Conservation (phyloP, 2,113 vertebrate genomes). For the Pseudonaja textilis region DNA sequence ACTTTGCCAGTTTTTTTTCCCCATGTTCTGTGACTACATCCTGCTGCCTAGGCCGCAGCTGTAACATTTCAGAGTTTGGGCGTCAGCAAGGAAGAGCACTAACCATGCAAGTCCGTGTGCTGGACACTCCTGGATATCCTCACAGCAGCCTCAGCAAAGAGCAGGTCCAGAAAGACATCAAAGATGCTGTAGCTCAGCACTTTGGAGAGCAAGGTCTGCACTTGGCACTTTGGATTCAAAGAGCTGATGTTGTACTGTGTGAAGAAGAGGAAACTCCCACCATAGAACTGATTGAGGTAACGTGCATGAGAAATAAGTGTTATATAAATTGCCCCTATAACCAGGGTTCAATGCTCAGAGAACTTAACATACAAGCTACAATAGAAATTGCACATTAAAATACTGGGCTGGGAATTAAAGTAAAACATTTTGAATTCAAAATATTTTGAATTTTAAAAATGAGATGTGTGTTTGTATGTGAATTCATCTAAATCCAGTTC, state of each 20-base stretch:
- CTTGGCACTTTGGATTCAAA: conserved; percentile 71
- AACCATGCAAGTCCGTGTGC: conserved; percentile 64
- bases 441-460: not conserved
- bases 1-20: conserved; percentile 68
- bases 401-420: not conserved
- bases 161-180: conserved; percentile 50
- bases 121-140: conserved; percentile 78
- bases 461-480: not conserved
- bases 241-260: conserved; percentile 70
- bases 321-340: not conserved
- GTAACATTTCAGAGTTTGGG: conserved; percentile 51
- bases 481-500: not conserved
- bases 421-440: not conserved
- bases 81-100: conserved; percentile 67
- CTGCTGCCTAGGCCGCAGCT: conserved; percentile 60
- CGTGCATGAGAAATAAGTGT: not conserved
- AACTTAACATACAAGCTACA: not conserved
- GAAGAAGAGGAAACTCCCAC: conserved; percentile 45
- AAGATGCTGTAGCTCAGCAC: conserved; percentile 57
- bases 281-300: conserved; percentile 67
- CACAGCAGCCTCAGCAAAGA: conserved; percentile 62
- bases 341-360: not conserved
- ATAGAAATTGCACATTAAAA: not conserved
- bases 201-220: conserved; percentile 74
- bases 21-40: conserved; percentile 62